Base-by-base conservation (phyloP, 2,888 invertebrate genomes). In the Eubasilissa splendida region DNA sequence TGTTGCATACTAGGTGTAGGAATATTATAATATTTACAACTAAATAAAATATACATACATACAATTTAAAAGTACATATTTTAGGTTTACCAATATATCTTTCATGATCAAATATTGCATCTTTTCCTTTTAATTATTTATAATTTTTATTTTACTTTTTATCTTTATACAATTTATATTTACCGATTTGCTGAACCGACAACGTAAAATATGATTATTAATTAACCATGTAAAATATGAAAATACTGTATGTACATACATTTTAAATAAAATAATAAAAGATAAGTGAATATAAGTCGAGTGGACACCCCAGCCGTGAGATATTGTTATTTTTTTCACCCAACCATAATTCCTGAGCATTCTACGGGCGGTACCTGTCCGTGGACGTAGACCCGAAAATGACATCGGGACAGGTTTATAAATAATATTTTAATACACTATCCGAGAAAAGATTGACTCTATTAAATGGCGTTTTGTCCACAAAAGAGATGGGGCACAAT, bases 361-460 rank as follows among this genome's bases (percentile, higher is more conserved):
- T 75, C 54, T 65, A 53, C 22, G 63, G 14, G 12, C 1, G 10
- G 33, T 77, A 77, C 77, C 77, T 77, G 77, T 52, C 14, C 59
- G 33, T 33, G 59, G 65, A 60, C 58, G 12, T 59, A 70, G 56
- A 56, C 76, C 81, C 71, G 42, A 76, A 80, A 79, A 80, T 80
- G 82, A 82, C 82, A 82, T 60, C 59, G 33, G 59, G 76, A 75
- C 76, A 60, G 76, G 65, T 78, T 82, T 76, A 73, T 80, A 82
- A 82, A 82, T 82, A 80, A 79, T 79, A 80, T 79, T 78, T 82
- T 82, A 80, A 80, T 82, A 79, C 56, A 76, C 80, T 82, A 60
- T 42, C 70, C 77, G 33, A 42, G 71, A 76, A 78, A 76, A 73
- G 66, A 52, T 79, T 60, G 59, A 80, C 76, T 82, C 77, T 80